Evolutionary conservation across 1,140 invertebrate genomes (phyloP), one percentile per base, ranked within the genome.

Genomic region (Oryctes rhinoceros): DNA sequence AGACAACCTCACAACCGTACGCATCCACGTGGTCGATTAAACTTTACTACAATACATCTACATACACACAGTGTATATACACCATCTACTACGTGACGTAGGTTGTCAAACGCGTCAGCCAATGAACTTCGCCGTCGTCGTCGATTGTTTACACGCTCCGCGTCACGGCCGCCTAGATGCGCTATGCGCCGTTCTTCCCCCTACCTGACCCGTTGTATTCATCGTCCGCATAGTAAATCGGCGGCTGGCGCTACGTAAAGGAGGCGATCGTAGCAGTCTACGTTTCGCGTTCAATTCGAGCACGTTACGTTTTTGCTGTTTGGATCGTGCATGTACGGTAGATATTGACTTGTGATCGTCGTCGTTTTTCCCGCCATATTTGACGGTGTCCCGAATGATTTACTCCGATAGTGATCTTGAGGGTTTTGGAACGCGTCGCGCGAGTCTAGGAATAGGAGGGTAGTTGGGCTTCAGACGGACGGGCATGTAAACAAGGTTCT

Each of bases 141-240:
- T 35, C 67, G 67, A 74, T 74, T 74, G 37, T 74, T 74, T 39
- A 74, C 67, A 37, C 24, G n/a, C n/a, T 74, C 37, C 67, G 67
- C n/a, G n/a, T 10, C 11, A 37, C 67, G n/a, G 13, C 53, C 15
- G 15, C 10, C 15, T 24, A 37, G 59, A 18, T 65, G n/a, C 59
- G 59, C 59, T 65, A 74, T 35, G 24, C 67, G 24, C 24, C 30
- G 24, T 15, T 35, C 37, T 15, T 71, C 65, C 13, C 67, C 67
- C 67, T 39, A 74, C 30, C 37, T 74, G 37, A 35, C 37, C 67
- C 67, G 67, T 15, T 10, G 67, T 74, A 74, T 59, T 59, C 53
- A 59, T 59, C 9, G 39, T 59, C 15, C 24, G 24, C 24, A 18
- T 59, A 59, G 53, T 59, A 59, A 59, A 18, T 6, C 53, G 53